A percentile compares a stretch with the other conserved stretches of the same genome.
These are phyloP conservation scores for Sepioteuthis lessoniana DNA, from an alignment of 2,888 invertebrate genomes.

Conservation along the genomic window DNA sequence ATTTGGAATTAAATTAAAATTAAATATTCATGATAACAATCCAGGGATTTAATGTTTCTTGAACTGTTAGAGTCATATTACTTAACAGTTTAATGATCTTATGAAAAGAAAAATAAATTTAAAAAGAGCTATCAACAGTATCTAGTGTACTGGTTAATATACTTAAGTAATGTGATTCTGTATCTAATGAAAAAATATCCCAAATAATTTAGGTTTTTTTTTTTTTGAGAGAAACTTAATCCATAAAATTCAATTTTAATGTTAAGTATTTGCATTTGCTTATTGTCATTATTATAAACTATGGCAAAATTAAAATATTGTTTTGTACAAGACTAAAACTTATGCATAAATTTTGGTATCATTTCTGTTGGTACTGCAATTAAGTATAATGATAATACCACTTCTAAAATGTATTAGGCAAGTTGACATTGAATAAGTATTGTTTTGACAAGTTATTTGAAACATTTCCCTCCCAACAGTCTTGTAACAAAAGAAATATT, in stretches of 20 bases:
- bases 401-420: too few relatives aligned
- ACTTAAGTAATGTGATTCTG: neutral
- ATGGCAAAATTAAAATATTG: too few relatives aligned
- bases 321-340: too few relatives aligned
- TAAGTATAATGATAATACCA: too few relatives aligned
- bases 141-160: neutral
- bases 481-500: too few relatives aligned
- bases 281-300: too few relatives aligned
- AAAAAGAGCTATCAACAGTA: neutral
- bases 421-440: too few relatives aligned
- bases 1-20: neutral
- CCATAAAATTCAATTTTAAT: neutral
- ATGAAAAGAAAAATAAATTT: neutral
- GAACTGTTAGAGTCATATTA: neutral
- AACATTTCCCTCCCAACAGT: too few relatives aligned
- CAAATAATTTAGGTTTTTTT: too few relatives aligned
- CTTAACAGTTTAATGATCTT: neutral
- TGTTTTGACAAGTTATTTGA: too few relatives aligned
- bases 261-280: neutral
- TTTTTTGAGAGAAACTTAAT: neutral
- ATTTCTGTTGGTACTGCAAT: too few relatives aligned
- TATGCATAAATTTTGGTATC: too few relatives aligned
- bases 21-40: neutral
- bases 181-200: neutral
- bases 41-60: neutral